These are phyloP conservation scores for Drosophila ezoana DNA, from an alignment of 2,888 invertebrate species.

Conservation along the genomic window DNA sequence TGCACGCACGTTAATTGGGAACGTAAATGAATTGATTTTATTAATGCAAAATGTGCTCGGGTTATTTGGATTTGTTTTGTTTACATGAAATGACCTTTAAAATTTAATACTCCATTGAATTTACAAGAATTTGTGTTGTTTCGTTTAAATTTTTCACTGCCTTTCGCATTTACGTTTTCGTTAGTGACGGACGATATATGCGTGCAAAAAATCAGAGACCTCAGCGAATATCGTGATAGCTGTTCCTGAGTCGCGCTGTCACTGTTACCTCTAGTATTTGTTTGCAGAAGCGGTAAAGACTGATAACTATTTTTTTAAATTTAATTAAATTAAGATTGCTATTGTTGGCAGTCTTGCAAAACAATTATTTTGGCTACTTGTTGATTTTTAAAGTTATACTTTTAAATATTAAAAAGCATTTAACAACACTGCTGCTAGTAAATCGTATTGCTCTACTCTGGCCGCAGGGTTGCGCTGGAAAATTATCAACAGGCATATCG, in stretches of 20 bases:
- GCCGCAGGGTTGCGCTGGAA: constrained; percentile 15
- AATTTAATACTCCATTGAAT: constrained; percentile 39
- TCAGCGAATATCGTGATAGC: constrained; percentile 20
- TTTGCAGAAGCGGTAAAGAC: not conserved
- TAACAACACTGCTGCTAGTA: not conserved
- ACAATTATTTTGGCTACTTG: too few relatives aligned
- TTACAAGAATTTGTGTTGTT: constrained; percentile 41
- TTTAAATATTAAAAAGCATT: not conserved
- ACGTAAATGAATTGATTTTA: constrained; percentile 7
- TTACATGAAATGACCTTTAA: constrained; percentile 25
- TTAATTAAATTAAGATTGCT: too few relatives aligned
- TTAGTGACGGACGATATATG: constrained; percentile 44
- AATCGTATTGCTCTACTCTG: constrained; percentile 13
- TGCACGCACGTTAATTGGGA: constrained; percentile 17
- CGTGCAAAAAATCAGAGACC: constrained; percentile 5
- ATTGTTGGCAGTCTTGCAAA: too few relatives aligned
- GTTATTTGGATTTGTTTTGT: constrained; percentile 9
- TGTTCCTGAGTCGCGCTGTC: constrained; percentile 10
- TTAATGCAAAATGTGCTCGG: constrained; percentile 10
- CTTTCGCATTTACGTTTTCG: constrained; percentile 63
- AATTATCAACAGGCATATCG: constrained; percentile 42
- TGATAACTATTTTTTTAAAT: not conserved
- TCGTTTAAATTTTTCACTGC: constrained; percentile 58
- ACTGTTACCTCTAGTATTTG: constrained; percentile 9
- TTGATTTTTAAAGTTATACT: not conserved